phyloP scores from a whole-genome alignment of 2,888 invertebrate genomes.

The Dasypogon diadema region DNA sequence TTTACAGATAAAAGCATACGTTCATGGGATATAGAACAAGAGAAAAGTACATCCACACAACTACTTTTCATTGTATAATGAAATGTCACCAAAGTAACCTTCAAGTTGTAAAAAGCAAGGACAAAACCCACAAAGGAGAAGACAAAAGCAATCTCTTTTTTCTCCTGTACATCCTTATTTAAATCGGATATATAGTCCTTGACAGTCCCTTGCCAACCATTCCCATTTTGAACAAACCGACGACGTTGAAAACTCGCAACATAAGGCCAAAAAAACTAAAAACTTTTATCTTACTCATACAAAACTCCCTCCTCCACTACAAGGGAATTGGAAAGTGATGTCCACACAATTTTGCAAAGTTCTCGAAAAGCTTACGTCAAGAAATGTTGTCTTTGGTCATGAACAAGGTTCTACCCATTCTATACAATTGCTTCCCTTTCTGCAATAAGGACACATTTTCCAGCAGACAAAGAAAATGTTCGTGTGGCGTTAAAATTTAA shows the following conservation, averaged over 20 bases:
- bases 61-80: too few relatives aligned
- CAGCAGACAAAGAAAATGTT: constrained; percentile 31
- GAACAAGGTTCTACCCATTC: background rate
- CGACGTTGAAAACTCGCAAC: background rate
- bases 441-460: background rate
- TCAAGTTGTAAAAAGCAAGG: too few relatives aligned
- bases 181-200: background rate
- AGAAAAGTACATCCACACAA: too few relatives aligned
- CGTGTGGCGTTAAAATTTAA: constrained; percentile 28
- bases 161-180: background rate
- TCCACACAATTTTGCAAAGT: background rate
- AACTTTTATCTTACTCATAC: background rate
- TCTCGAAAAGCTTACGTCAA: constrained; percentile 31
- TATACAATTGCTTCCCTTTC: background rate
- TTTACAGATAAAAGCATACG: too few relatives aligned
- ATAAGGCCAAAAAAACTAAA: too few relatives aligned
- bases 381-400: constrained; percentile 37
- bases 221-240: background rate
- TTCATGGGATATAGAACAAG: too few relatives aligned
- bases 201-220: background rate
- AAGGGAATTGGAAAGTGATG: constrained; percentile 15
- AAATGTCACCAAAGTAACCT: too few relatives aligned
- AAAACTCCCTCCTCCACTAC: background rate
- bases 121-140: background rate
- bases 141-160: background rate